A percentile compares a stretch with the other conserved stretches of the same genome.
phyloP scores from a whole-genome alignment of 2,797 vertebrate genomes.

The Poecilia wingei region DNA sequence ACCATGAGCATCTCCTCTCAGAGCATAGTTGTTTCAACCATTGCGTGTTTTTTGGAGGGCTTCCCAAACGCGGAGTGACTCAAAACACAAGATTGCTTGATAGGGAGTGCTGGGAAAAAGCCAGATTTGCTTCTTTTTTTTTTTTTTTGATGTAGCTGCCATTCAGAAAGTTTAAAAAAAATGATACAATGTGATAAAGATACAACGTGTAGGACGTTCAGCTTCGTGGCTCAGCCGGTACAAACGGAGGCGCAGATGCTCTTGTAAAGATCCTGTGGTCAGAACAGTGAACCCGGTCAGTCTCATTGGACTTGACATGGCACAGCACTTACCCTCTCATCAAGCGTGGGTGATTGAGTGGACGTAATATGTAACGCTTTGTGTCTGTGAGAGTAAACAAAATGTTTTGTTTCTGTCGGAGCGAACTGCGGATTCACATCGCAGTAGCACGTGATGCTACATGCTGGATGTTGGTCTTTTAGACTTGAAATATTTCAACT shows the following conservation, averaged over 20 bases:
- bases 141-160: conserved; percentile 16
- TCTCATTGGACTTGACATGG: not conserved
- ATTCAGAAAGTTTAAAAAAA: conserved; percentile 23
- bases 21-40: conserved; percentile 40
- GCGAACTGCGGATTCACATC: no score
- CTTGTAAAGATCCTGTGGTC: not conserved
- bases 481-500: no score
- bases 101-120: conserved; percentile 27
- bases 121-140: not conserved
- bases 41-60: conserved; percentile 42
- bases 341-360: not conserved
- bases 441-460: not conserved
- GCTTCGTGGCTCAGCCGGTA: not conserved
- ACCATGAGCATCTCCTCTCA: conserved; percentile 36
- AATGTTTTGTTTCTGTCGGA: not conserved
- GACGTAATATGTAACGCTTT: not conserved
- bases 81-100: conserved; percentile 38
- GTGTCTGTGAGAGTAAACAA: not conserved
- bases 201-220: not conserved
- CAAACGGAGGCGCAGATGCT: not conserved
- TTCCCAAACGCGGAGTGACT: conserved; percentile 50
- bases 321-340: not conserved
- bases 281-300: not conserved
- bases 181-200: not conserved
- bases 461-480: not conserved